Base-by-base conservation (phyloP, 2,888 invertebrate species). In the Caenorhabditis sinica region DNA sequence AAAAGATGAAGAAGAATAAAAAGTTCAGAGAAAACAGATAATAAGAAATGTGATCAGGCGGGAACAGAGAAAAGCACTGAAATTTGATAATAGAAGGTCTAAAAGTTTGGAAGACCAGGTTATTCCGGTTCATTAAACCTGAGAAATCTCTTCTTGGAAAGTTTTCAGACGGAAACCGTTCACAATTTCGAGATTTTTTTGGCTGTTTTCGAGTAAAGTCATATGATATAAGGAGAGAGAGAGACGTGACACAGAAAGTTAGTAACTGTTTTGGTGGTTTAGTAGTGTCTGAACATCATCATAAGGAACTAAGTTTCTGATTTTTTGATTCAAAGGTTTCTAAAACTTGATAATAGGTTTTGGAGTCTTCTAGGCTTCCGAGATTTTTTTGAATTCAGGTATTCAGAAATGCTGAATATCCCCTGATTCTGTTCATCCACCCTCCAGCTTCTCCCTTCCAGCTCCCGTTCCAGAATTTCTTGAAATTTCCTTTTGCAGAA, bases 11-110 rank as follows among this genome's bases (percentile, higher is more conserved):
- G 33, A 49, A 28, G 73, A n/a, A 49, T 25, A 51, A 58, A 66
- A 51, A 23, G 45, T 33, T 69, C 28, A 49, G 63, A 61, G 49
- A 58, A 20, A 73, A 15, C 36, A 73, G n/a, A 66, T 4, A 51
- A 6, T 9, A 40, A 13, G 13, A 40, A 40, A 11, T 40, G n/a
- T n/a, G n/a, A n/a, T n/a, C n/a, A n/a, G n/a, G n/a, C n/a, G n/a
- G n/a, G n/a, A 13, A 40, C 11, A 40, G 40, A 40, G 13, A 40
- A 36, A 40, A 40, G 40, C 11, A 40, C 40, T 13, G 11, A 40
- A 40, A 40, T 40, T 9, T 40, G 13, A 40, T 13, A 40, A 40
- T 40, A 13, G 40, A 40, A 9, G 40, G 40, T 20, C 49, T 11
- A 6, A 40, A 40, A 6, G 40, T 6, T 11, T 49, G 6, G 5